These are phyloP conservation scores for Chymomyza amoena DNA, from an alignment of 2,888 invertebrate genomes.

Conservation along the genomic window DNA sequence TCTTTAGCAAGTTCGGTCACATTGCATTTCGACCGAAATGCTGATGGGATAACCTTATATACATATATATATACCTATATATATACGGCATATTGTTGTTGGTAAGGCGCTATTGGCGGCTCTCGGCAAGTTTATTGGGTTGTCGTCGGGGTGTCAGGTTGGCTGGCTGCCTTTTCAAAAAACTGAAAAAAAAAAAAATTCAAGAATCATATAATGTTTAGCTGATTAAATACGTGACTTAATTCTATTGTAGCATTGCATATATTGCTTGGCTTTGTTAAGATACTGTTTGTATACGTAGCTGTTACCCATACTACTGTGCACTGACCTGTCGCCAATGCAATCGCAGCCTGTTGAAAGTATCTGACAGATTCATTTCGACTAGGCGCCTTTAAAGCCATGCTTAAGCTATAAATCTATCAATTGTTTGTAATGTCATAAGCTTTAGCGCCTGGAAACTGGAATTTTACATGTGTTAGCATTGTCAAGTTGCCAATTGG, in stretches of 20 bases:
- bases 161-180: constrained; percentile 4
- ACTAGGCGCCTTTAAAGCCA: background rate
- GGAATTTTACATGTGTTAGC: background rate
- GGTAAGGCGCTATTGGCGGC: constrained; percentile 46
- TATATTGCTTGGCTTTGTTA: background rate
- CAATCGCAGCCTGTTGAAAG: background rate
- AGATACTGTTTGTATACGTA: background rate
- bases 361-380: constrained; percentile 53
- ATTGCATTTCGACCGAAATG: background rate
- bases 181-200: background rate
- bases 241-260: constrained; percentile 54
- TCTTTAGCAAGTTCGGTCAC: background rate
- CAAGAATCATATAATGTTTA: constrained; percentile 66
- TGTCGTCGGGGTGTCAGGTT: constrained; percentile 10
- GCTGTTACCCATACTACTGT: background rate
- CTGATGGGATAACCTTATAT: background rate
- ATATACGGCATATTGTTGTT: background rate
- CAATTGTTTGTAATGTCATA: background rate
- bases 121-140: constrained; percentile 3
- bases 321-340: background rate
- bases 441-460: background rate
- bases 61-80: background rate
- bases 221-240: constrained; percentile 78
- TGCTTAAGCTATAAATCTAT: background rate
- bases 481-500: background rate